Conservation (phyloP, 2,797 vertebrate genomes). For the Neostethus bicornis region DNA sequence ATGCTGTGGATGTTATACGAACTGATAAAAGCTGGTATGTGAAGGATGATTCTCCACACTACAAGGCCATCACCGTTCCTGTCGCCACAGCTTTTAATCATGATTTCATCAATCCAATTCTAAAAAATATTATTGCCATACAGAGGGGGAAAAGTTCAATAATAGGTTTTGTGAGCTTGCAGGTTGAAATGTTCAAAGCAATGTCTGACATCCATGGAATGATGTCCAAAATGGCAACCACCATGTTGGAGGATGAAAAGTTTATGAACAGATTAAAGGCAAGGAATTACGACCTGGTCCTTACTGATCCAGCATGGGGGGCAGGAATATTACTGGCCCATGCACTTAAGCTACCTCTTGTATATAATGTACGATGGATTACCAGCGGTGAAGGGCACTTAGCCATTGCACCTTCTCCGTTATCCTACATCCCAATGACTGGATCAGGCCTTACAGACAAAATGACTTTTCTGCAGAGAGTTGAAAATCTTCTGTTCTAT, state of each 20-base stretch:
- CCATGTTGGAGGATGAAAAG: conserved; percentile 50
- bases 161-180: conserved; percentile 37
- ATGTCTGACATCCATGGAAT: conserved; percentile 46
- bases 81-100: conserved; percentile 49
- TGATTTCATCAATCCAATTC: conserved; percentile 45
- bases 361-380: conserved; percentile 59
- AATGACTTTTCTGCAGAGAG: conserved; percentile 54
- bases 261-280: conserved; percentile 55
- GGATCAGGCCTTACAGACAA: conserved; percentile 48
- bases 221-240: conserved; percentile 42
- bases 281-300: conserved; percentile 56
- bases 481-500: conserved; percentile 49
- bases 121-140: conserved; percentile 42
- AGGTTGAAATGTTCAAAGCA: conserved; percentile 45
- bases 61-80: conserved; percentile 51
- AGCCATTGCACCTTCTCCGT: conserved; percentile 53
- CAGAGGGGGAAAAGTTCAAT: conserved; percentile 41
- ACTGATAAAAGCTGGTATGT: conserved; percentile 65
- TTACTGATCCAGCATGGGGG: conserved; percentile 67
- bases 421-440: conserved; percentile 61
- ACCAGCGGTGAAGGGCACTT: conserved; percentile 57
- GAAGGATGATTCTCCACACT: conserved; percentile 37
- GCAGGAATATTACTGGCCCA: conserved; percentile 65
- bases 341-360: conserved; percentile 63
- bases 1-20: conserved; percentile 55